Conservation (phyloP, 2,797 vertebrate genomes). For the Poecile montanus region DNA sequence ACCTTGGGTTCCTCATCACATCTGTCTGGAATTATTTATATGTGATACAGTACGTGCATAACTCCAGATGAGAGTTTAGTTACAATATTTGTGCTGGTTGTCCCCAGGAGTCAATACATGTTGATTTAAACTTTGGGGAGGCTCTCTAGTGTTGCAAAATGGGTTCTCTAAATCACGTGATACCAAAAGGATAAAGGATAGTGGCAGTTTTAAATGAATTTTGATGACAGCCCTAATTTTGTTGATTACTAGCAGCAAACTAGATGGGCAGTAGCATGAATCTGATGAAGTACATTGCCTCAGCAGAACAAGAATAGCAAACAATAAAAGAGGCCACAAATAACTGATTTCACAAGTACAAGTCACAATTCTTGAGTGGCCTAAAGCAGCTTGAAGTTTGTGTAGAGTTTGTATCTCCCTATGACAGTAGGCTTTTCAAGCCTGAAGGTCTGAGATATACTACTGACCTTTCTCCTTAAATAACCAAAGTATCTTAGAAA, state of each 20-base stretch:
- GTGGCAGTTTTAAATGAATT: not conserved
- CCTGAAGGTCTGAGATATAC: not conserved
- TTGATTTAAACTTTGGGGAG: not conserved
- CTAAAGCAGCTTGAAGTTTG: not conserved
- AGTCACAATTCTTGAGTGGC: not conserved
- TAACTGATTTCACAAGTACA: not conserved
- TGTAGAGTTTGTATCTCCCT: not conserved
- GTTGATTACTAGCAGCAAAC: not conserved
- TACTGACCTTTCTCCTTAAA: not conserved
- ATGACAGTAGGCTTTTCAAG: not conserved
- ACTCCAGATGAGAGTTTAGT: not conserved
- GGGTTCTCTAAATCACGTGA: not conserved
- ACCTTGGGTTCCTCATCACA: not conserved
- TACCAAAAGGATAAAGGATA: not conserved
- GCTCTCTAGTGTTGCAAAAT: not conserved
- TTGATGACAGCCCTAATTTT: not conserved
- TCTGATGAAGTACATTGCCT: not conserved
- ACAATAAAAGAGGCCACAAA: not conserved
- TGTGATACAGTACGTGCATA: not conserved
- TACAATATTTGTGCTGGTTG: not conserved
- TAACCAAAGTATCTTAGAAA: not conserved
- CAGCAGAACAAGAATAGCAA: not conserved
- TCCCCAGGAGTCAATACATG: rapidly evolving
- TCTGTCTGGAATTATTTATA: not conserved
- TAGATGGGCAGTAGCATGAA: not conserved